Base-by-base conservation (phyloP, 2,797 vertebrate genomes). In the Chelon labrosus region DNA sequence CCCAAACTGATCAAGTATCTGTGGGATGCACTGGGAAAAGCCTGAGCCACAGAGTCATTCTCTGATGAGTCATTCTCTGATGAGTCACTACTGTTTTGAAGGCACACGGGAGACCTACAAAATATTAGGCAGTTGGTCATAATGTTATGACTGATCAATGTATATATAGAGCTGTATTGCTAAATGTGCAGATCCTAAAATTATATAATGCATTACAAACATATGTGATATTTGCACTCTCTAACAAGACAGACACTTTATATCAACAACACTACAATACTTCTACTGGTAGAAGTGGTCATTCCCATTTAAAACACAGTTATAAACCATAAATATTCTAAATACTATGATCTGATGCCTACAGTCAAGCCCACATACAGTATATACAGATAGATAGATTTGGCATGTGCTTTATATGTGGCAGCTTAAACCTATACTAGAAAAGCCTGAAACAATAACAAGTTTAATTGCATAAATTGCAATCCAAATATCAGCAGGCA, bases 161-260 rank as follows among this genome's bases (percentile, higher is more conserved):
- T 27, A 4, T 27, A 27, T 27, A 27, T 27, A 27, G 25, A 27
- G 25, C 44, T 42, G 25, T 47, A 55, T 41, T 68, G 65, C 47
- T 74, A 38, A 38, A 64, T 53, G 35, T 25, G 13, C 17, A 25
- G 4, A 19, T 25, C 12, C 38, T 35, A 7, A 35, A 44, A 41
- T 35, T 56, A 65, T 46, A 35, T 35, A 35, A 35, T 44, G 42
- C 7, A 7, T 44, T 7, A 44, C 13, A 44, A 16, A 68, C 31
- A 19, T 62, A 59, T 51, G 57, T 49, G 44, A 68, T 56, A 54
- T 64, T 50, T 66, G 9, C 44, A 41, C 56, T 27, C 27, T 37
- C 8, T 64, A 27, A 57, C 53, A 46, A 16, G 17, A 46, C 31
- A 16, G 17, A 46, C 31, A 35, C 31, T 7, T 2, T 8, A 35